Evolutionary conservation across 2,888 invertebrate species (phyloP).

Genomic region (Furcula furcula): DNA sequence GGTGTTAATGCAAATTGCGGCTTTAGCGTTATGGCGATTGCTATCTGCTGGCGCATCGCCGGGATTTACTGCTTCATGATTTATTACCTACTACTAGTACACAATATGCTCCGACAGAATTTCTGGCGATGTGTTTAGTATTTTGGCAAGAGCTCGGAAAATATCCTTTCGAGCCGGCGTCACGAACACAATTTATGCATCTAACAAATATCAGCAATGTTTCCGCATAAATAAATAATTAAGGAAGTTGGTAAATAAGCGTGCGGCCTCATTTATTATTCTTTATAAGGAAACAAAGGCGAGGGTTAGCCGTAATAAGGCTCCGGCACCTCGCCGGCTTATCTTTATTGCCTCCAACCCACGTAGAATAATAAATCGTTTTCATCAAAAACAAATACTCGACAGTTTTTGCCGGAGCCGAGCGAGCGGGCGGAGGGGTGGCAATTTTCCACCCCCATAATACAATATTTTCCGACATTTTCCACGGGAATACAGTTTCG

Average conservation of each 20-base stretch:
- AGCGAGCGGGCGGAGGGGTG: constrained; percentile 78
- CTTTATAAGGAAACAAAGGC: constrained; percentile 83
- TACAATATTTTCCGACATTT: constrained; percentile 83
- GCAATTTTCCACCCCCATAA: constrained; percentile 82
- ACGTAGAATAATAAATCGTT: constrained; percentile 83
- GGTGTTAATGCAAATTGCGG: constrained; percentile 67
- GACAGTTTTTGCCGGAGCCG: constrained; percentile 82
- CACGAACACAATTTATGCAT: constrained; percentile 47
- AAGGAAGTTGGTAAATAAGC: constrained; percentile 80
- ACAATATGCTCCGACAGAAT: constrained; percentile 1
- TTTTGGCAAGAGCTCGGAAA: constrained; percentile 21
- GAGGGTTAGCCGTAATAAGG: constrained; percentile 83
- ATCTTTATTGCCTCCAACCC: constrained; percentile 83
- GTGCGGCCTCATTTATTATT: constrained; percentile 81
- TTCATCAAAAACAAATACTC: constrained; percentile 83
- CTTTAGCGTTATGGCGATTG: constrained; percentile 61
- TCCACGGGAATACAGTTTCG: constrained; percentile 82
- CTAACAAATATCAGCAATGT: constrained; percentile 73
- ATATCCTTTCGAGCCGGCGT: constrained; percentile 24
- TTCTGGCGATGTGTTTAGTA: neutral
- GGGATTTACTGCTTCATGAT: constrained; percentile 50
- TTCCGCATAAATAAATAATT: constrained; percentile 79
- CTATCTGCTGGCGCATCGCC: constrained; percentile 47
- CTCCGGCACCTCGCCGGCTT: constrained; percentile 82
- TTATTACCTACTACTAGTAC: constrained; percentile 30